Conservation (phyloP, 2,888 invertebrate genomes). For the Diaprepes abbreviatus region DNA sequence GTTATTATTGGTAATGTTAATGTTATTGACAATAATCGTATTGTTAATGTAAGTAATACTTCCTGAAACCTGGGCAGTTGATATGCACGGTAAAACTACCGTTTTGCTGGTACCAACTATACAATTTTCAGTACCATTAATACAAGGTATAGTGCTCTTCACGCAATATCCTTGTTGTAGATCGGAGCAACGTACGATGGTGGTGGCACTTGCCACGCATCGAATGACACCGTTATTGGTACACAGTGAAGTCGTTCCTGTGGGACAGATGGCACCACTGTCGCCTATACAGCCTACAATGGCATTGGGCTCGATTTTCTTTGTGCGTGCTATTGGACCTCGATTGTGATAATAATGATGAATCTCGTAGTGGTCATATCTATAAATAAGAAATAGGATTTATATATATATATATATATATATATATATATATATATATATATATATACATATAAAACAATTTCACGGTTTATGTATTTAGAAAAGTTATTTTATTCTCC, state of each 20-base stretch:
- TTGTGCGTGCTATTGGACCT: conserved; percentile 57
- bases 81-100: conserved; percentile 61
- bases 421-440: no score
- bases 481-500: no score
- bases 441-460: not conserved
- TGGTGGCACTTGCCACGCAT: conserved; percentile 62
- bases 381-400: not conserved
- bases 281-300: conserved; percentile 62
- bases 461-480: no score
- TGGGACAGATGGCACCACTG: conserved; percentile 61
- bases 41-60: conserved; percentile 57
- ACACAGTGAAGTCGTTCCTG: conserved; percentile 63
- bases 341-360: conserved; percentile 65
- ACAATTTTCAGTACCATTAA: conserved; percentile 59
- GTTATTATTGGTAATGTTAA: conserved; percentile 45
- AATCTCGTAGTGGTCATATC: conserved; percentile 62
- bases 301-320: conserved; percentile 60
- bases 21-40: conserved; percentile 50
- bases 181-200: conserved; percentile 61
- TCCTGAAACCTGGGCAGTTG: conserved; percentile 58
- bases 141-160: conserved; percentile 61
- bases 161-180: conserved; percentile 60
- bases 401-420: no score
- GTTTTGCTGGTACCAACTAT: conserved; percentile 55
- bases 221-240: conserved; percentile 64